phyloP scores from a whole-genome alignment of 2,888 invertebrate species.

The Aromia moschata region DNA sequence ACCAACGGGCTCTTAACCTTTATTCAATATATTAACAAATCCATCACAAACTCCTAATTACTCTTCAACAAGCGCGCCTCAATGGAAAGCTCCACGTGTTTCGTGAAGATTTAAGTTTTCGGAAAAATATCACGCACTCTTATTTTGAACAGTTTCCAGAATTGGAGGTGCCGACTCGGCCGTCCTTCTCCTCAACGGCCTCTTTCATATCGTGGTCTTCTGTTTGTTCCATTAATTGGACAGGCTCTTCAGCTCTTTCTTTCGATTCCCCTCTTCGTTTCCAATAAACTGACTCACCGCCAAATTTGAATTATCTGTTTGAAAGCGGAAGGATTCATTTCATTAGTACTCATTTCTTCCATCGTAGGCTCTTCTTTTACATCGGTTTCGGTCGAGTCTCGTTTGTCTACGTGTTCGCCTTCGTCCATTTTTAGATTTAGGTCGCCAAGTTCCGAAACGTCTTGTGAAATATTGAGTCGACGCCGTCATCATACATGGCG shows the following conservation, averaged over 20 bases:
- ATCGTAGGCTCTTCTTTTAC: not conserved
- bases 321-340: not conserved
- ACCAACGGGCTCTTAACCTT: no score
- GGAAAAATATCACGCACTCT: no score
- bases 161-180: no score
- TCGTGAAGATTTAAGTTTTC: no score
- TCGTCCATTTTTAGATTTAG: conserved; percentile 2
- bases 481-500: not conserved
- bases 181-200: no score
- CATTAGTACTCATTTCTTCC: not conserved
- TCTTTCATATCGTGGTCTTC: no score
- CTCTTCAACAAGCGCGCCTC: no score
- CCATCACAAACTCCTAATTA: no score
- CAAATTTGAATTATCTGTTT: not conserved
- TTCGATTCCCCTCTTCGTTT: not conserved
- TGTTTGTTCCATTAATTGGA: no score
- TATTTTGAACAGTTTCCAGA: no score
- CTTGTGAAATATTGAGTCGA: not conserved
- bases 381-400: not conserved
- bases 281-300: not conserved
- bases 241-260: not conserved
- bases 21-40: no score
- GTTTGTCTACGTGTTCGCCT: not conserved
- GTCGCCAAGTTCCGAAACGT: not conserved
- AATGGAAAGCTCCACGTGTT: no score